Evolutionary conservation across 2,888 invertebrate species (phyloP), one percentile per base, ranked within the genome.

Genomic region (Villa cingulata): DNA sequence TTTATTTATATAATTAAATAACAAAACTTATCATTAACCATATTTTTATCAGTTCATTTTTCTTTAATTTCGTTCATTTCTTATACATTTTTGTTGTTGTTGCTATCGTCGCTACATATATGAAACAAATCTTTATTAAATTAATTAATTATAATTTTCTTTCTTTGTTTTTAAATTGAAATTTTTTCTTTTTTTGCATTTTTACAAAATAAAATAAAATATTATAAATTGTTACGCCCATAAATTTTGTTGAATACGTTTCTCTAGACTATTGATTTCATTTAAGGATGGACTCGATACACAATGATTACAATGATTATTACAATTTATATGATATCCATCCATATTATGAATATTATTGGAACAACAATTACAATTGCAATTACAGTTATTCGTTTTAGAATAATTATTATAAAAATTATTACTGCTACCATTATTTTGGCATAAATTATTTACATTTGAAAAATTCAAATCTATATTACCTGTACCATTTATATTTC

Each of bases 191-290:
- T 27, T 27, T 27, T 9, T 10, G 10, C 10, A 27, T 27, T 41
- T 27, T 46, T 41, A 36, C 32, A 23, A 3, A 41, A 20, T 36
- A 41, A n/a, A n/a, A n/a, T n/a, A n/a, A n/a, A n/a, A n/a, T n/a
- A n/a, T n/a, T n/a, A n/a, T n/a, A n/a, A n/a, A 46, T 36, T 46
- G 52, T 52, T 52, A 52, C 48, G 52, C 52, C 52, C 52, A 52
- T 18, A 52, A 29, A 1, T 43, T 37, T 16, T 49, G 48, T 7
- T 49, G 48, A 19, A 49, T 14, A 23, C 48, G 41, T 18, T 49
- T 48, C 18, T 52, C 52, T 15, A 52, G 19, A 36, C 48, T 48
- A 36, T 42, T 48, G 6, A 41, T 41, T 41, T 51, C 49, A 37
- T 40, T 43, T 14, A 52, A 43, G 12, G 52, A 52, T 18, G 41